Evolutionary conservation across 2,888 invertebrate genomes (phyloP), one percentile per base, ranked within the genome.

Genomic region (Heliconius ethilla): DNA sequence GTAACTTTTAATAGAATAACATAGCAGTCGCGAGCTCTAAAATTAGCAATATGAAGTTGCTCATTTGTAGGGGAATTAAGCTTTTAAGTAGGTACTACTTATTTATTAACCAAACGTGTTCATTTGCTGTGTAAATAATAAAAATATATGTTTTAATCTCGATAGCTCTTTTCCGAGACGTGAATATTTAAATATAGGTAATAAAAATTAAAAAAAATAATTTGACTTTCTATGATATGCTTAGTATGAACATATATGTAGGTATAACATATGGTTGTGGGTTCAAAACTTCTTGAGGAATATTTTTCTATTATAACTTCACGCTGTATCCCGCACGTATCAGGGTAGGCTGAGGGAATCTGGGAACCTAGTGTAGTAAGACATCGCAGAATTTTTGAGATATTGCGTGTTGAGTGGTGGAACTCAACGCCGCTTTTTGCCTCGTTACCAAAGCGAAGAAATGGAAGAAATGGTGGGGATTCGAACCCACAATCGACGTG

Each of bases 1-100:
- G 75, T 70, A 73, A 78, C 55, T 73, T 78, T 78, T 78, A 78
- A 78, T 78, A 75, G 78, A 75, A 78, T 78, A 78, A 75, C 67
- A 72, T 55, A 78, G 70, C 78, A 72, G 75, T 78, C 66, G 66
- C 40, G 59, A 78, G 65, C 51, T 66, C 55, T 59, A 63, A 72
- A 70, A 72, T 78, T 37, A 75, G 13, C 27, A 59, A 67, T 33
- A 40, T 55, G 37, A 74, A 63, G 40, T 74, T 37, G 25, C 18
- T 62, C 15, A 63, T 74, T 63, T 37, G 33, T 74, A 40, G 40
- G 9, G 22, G 7, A 45, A 74, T 74, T 74, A 40, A 62, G 25
- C 59, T 25, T 70, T 66, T 67, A 40, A 25, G 69, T 25, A 13
- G 11, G 25, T 51, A 51, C 67, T 40, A 3, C 25, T 69, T 25